Evolutionary conservation across 2,113 vertebrate genomes (phyloP).

Genomic region (Xiphias gladius): DNA sequence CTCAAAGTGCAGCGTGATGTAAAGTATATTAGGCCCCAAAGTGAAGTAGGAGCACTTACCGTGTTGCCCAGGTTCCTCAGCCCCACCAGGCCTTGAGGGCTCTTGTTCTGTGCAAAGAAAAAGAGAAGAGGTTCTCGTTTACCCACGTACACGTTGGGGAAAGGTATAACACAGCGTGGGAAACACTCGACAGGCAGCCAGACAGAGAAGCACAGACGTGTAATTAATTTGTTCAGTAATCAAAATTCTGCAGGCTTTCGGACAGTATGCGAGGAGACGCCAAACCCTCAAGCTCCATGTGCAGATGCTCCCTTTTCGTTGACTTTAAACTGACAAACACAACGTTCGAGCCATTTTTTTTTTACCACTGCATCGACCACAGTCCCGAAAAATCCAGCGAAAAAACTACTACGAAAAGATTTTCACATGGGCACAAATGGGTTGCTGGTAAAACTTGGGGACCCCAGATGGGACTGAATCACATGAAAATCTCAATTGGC

Average conservation of each 20-base stretch:
- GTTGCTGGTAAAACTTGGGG: no score
- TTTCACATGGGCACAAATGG: no score
- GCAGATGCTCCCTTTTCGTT: no score
- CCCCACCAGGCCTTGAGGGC: slow-evolving; percentile 92
- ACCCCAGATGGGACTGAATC: no score
- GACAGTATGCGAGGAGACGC: not conserved
- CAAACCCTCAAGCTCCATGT: no score
- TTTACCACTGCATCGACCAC: not conserved
- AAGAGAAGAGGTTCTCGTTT: slow-evolving; percentile 24
- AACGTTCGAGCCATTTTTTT: not conserved
- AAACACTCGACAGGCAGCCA: not conserved
- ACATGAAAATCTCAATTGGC: no score
- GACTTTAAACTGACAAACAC: no score
- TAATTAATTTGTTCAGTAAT: not conserved
- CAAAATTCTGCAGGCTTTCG: not conserved
- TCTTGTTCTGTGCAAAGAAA: slow-evolving; percentile 88
- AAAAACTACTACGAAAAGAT: no score
- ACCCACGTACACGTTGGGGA: not conserved
- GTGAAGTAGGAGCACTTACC: slow-evolving; percentile 81
- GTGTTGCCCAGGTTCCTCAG: slow-evolving; percentile 96
- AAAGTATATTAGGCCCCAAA: no score
- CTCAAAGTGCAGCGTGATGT: not conserved
- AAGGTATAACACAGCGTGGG: not conserved
- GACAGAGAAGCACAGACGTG: not conserved
- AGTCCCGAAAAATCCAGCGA: not conserved